phyloP scores from a whole-genome alignment of 1,140 invertebrate species.

The Brachionus koreanus region DNA sequence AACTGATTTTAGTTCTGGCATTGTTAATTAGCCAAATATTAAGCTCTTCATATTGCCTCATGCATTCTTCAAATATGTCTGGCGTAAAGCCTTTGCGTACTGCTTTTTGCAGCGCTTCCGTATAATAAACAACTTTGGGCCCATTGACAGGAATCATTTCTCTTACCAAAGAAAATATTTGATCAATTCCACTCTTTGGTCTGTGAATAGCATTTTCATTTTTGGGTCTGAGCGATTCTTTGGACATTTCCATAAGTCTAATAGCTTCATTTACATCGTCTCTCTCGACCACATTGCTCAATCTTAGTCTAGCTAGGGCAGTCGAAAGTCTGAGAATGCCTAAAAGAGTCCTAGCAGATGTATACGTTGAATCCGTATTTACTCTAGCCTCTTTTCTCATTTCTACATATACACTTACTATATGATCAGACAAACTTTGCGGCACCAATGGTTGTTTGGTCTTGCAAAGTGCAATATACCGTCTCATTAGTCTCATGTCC shows the following conservation, averaged over 20 bases:
- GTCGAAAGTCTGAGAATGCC: conserved; percentile 88
- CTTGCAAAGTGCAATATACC: conserved; percentile 87
- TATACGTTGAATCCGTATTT: conserved; percentile 53
- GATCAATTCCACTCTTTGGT: conserved; percentile 60
- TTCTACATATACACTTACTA: conserved; percentile 89
- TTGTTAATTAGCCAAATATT: conserved; percentile 89
- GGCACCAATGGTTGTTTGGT: conserved; percentile 73
- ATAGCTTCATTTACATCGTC: conserved; percentile 92
- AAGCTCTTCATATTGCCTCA: conserved; percentile 87
- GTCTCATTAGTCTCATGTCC: conserved; percentile 52
- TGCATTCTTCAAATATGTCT: conserved; percentile 79
- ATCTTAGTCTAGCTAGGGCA: conserved; percentile 79
- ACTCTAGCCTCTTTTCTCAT: conserved; percentile 79
- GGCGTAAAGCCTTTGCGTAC: conserved; percentile 82
- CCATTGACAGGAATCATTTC: conserved; percentile 70
- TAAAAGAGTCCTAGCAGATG: conserved; percentile 85
- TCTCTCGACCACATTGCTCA: conserved; percentile 80
- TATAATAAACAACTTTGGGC: conserved; percentile 64
- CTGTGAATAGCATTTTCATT: neutral
- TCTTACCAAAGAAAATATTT: conserved; percentile 77
- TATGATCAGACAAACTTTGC: conserved; percentile 76
- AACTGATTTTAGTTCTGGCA: conserved; percentile 31
- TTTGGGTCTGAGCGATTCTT: conserved; percentile 7
- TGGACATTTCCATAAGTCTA: conserved; percentile 84
- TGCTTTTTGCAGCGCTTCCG: conserved; percentile 78